Conservation (phyloP, 2,113 vertebrate genomes). For the Stigmatopora nigra region DNA sequence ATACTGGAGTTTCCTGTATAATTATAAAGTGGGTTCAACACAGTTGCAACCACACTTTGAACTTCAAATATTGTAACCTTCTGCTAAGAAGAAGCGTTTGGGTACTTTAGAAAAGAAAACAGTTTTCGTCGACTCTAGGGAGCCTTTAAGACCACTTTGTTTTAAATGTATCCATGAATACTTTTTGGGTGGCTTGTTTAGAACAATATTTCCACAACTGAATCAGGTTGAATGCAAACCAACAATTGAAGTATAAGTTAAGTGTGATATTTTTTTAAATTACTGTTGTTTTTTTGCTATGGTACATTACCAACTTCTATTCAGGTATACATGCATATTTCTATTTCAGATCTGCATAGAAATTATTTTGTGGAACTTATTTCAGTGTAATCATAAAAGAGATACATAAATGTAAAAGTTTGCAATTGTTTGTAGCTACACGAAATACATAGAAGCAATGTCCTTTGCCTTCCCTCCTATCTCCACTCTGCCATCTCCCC, state of each 20-base stretch:
- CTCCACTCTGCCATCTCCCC: slow-evolving; percentile 49
- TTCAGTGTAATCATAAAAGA: neutral
- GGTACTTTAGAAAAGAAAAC: too few relatives aligned
- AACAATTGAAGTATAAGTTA: too few relatives aligned
- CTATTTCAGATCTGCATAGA: neutral
- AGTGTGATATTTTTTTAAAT: too few relatives aligned
- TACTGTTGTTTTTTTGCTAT: too few relatives aligned
- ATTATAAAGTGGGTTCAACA: slow-evolving; percentile 5
- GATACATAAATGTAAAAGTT: slow-evolving; percentile 21
- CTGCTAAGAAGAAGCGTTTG: too few relatives aligned
- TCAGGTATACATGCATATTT: slow-evolving; percentile 14
- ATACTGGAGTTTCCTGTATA: neutral
- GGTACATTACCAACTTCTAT: too few relatives aligned
- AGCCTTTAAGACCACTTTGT: too few relatives aligned
- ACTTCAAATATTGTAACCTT: slow-evolving; percentile 11
- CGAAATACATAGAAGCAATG: slow-evolving; percentile 19
- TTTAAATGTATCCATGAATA: too few relatives aligned
- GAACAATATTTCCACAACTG: too few relatives aligned
- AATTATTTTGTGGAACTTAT: neutral
- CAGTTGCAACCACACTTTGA: slow-evolving; percentile 13
- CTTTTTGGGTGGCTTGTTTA: too few relatives aligned
- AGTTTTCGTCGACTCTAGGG: too few relatives aligned
- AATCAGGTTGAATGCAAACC: too few relatives aligned
- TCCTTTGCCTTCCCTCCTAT: slow-evolving; percentile 48
- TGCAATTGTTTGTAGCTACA: slow-evolving; percentile 40